Evolutionary conservation across 1,140 invertebrate genomes (phyloP).

Genomic region (Drosophila tani): DNA sequence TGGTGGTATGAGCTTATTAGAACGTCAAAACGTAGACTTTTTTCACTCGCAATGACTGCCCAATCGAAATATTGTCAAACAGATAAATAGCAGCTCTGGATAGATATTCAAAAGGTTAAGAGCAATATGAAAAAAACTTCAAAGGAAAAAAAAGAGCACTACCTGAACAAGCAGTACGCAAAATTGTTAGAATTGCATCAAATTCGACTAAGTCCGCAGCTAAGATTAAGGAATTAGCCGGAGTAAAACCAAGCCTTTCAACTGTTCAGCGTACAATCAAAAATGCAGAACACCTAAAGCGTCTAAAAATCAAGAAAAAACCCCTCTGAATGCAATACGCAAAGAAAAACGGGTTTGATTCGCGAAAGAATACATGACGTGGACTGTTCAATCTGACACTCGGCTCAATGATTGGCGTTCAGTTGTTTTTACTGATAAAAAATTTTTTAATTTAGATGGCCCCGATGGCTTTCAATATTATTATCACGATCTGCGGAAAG

Average conservation of each 20-base stretch:
- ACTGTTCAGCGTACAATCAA: conserved; percentile 32
- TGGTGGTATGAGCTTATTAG: neutral
- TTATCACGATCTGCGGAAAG: neutral
- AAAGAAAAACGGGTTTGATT: conserved; percentile 26
- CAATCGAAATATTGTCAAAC: conserved; percentile 28
- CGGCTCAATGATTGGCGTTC: conserved; percentile 30
- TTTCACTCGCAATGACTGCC: conserved; percentile 27
- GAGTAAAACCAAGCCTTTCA: conserved; percentile 29
- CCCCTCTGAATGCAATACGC: conserved; percentile 18
- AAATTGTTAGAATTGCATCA: conserved; percentile 9
- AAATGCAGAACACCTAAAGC: conserved; percentile 33
- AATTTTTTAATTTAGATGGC: conserved; percentile 23
- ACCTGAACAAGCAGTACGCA: conserved; percentile 1
- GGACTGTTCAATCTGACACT: conserved; percentile 33
- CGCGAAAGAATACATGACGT: conserved; percentile 34
- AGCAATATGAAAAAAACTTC: conserved; percentile 4
- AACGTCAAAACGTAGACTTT: conserved; percentile 8
- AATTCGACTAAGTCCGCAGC: conserved; percentile 8
- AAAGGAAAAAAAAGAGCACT: conserved; percentile 4
- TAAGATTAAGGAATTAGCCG: conserved; percentile 28
- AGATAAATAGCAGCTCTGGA: conserved; percentile 32
- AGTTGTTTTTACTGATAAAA: conserved; percentile 33
- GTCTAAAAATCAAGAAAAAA: conserved; percentile 37
- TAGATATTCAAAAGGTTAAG: conserved; percentile 26
- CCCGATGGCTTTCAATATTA: neutral